Evolutionary conservation across 2,113 vertebrate species (phyloP).

Genomic region (Thomomys bottae): DNA sequence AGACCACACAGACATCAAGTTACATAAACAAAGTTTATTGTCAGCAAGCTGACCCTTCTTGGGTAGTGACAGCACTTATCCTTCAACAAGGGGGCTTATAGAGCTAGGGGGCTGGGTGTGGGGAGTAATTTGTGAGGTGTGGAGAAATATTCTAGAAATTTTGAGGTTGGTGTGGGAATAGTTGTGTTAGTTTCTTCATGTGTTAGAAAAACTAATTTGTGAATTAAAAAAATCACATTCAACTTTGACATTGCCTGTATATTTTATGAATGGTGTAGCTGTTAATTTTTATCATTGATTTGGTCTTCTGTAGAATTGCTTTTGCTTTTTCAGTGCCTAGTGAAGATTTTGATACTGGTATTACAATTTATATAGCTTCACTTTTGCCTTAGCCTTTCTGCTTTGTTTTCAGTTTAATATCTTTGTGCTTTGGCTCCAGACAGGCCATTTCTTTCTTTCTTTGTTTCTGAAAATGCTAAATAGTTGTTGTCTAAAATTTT

Average conservation of each 20-base stretch:
- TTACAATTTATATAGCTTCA: not conserved
- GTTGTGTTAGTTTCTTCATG: not conserved
- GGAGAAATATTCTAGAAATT: not conserved
- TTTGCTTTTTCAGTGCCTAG: not conserved
- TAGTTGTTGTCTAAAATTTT: not conserved
- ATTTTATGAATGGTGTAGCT: not conserved
- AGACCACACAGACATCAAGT: no score
- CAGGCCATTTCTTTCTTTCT: not conserved
- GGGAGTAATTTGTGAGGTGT: no score
- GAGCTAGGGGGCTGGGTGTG: no score
- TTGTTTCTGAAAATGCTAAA: not conserved
- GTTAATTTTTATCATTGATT: not conserved
- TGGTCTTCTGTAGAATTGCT: not conserved
- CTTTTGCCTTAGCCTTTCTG: not conserved
- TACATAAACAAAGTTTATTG: no score
- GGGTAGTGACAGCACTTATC: no score
- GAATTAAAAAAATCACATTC: not conserved
- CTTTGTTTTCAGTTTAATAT: not conserved
- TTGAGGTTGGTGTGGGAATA: not conserved
- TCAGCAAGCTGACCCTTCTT: no score
- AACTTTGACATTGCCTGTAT: not conserved
- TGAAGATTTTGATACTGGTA: not conserved
- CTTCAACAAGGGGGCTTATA: no score
- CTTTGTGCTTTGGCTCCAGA: not conserved
- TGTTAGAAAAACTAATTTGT: not conserved